Percentiles rank a stretch among this genome's conserved stretches.
Evolutionary conservation across 2,797 vertebrate genomes (phyloP).

Genomic region (Bryconaethiops microstoma): DNA sequence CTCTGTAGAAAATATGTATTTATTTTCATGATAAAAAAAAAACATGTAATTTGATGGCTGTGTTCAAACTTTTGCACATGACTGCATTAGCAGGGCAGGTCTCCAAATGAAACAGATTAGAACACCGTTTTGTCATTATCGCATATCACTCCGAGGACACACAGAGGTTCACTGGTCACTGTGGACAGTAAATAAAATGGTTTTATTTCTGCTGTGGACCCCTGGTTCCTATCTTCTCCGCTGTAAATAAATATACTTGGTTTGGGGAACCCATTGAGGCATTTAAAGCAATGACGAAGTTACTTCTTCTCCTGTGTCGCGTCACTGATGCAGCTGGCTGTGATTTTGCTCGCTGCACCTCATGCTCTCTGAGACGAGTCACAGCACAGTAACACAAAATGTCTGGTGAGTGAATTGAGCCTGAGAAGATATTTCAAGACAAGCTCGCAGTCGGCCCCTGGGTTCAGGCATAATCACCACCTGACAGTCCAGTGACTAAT

Average conservation of each 20-base stretch:
- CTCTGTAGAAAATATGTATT: no score
- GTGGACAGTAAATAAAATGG: no score
- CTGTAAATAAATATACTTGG: background rate
- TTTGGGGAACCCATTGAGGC: background rate
- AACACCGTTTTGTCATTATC: no score
- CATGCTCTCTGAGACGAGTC: background rate
- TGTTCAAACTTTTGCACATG: no score
- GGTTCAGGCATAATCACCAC: conserved; percentile 40
- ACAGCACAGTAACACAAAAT: background rate
- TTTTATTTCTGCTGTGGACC: no score
- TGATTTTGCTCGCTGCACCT: background rate
- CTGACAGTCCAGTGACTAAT: conserved; percentile 44
- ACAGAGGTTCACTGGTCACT: no score
- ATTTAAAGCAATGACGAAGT: background rate
- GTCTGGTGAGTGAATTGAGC: conserved; percentile 27
- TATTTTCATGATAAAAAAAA: no score
- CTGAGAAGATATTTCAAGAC: conserved; percentile 40
- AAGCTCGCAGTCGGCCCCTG: conserved; percentile 10
- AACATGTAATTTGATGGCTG: no score
- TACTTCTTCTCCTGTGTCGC: conserved; percentile 1
- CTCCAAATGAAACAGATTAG: no score
- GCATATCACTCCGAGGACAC: no score
- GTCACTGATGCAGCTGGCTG: background rate
- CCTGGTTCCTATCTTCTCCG: no score
- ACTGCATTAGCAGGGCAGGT: no score